phyloP scores from a whole-genome alignment of 2,888 invertebrate species.

The Clusia tigrina region DNA sequence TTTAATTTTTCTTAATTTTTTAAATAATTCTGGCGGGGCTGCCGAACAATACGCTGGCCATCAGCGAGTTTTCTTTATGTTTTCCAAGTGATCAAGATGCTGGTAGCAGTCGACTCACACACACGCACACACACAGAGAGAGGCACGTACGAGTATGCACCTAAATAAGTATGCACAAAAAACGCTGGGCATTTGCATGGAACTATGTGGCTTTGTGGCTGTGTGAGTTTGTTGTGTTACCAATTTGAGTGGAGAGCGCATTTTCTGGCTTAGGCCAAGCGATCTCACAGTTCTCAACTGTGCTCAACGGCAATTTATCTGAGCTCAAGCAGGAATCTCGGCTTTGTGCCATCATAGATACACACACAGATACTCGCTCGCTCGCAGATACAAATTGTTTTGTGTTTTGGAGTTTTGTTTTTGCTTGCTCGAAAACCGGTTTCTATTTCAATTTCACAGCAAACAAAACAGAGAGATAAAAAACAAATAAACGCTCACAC shows the following conservation, averaged over 20 bases:
- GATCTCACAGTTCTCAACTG: not conserved
- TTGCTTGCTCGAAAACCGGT: constrained; percentile 39
- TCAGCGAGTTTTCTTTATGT: not conserved
- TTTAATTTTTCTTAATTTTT: too few relatives aligned
- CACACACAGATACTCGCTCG: constrained; percentile 3
- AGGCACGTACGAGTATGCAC: too few relatives aligned
- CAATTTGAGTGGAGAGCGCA: not conserved
- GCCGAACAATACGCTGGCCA: not conserved
- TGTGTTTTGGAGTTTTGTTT: constrained; percentile 17
- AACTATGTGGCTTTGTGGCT: too few relatives aligned
- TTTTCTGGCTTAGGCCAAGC: not conserved
- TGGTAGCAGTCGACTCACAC: not conserved
- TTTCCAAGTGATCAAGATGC: too few relatives aligned
- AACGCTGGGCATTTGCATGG: too few relatives aligned
- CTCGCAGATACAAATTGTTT: constrained; percentile 7
- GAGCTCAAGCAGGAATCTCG: not conserved
- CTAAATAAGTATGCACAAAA: too few relatives aligned
- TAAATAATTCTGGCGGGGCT: too few relatives aligned
- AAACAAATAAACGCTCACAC: constrained; percentile 1
- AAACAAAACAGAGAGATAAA: constrained; percentile 17
- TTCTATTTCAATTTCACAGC: constrained; percentile 37
- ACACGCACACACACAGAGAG: too few relatives aligned
- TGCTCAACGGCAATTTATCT: not conserved
- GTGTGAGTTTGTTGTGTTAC: too few relatives aligned
- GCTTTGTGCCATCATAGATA: not conserved